Evolutionary conservation across 2,113 vertebrate species (phyloP).

Genomic region (Lophochroa leadbeateri): DNA sequence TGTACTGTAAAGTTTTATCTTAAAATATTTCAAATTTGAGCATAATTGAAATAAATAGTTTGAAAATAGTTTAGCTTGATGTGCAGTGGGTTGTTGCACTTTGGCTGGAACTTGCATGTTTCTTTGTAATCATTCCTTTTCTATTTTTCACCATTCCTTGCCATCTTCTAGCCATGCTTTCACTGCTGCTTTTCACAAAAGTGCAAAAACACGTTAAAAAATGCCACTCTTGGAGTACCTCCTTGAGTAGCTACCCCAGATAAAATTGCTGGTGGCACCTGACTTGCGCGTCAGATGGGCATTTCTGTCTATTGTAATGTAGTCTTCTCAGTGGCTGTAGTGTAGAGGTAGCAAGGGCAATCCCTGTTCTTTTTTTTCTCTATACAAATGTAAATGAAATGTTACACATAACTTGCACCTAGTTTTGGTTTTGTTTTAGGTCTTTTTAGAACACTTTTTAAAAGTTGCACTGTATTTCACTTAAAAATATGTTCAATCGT

Average conservation of each 20-base stretch:
- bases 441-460: not conserved
- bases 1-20: not conserved
- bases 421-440: not conserved
- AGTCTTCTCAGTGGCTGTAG: not conserved
- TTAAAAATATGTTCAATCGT: not conserved
- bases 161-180: not conserved
- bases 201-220: not conserved
- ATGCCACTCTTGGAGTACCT: not conserved
- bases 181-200: not conserved
- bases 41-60: not conserved
- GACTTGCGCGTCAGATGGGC: fast-evolving
- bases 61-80: not conserved
- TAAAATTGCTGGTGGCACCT: not conserved
- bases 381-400: not conserved
- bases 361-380: not conserved
- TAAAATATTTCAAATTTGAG: not conserved
- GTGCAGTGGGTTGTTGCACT: not conserved
- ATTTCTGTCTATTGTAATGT: not conserved
- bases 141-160: not conserved
- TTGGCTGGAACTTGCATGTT: not conserved
- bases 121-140: not conserved
- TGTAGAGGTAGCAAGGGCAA: not conserved
- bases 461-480: not conserved
- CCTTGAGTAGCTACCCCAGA: not conserved
- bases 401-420: not conserved